Conservation (phyloP, 2,113 vertebrate genomes). For the Microcebus jonahi region DNA sequence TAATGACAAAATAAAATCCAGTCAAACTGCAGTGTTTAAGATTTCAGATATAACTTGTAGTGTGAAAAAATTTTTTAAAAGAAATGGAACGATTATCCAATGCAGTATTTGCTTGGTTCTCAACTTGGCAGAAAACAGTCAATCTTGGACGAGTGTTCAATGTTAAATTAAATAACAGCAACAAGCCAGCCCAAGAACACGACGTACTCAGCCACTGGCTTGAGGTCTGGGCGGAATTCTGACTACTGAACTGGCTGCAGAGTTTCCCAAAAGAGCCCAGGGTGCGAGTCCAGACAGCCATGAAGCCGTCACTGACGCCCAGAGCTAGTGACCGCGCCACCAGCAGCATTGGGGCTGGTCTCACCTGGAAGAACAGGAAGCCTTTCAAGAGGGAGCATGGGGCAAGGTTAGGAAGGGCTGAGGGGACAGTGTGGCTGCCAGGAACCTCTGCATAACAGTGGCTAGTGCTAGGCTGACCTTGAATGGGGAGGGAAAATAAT, state of each 20-base stretch:
- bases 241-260: not conserved
- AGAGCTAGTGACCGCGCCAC: accelerated
- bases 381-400: not conserved
- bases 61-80: not conserved
- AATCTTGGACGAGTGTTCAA: not conserved
- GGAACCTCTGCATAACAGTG: not conserved
- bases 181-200: not conserved
- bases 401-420: not conserved
- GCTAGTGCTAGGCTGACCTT: not conserved
- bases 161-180: constrained; percentile 34
- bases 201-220: not conserved
- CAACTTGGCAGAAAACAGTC: not conserved
- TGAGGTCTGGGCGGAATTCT: not conserved
- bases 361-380: not conserved
- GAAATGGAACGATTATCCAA: not conserved
- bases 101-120: not conserved
- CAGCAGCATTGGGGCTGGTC: too few relatives aligned
- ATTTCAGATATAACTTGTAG: not conserved
- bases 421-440: not conserved
- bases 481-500: not conserved
- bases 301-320: accelerated
- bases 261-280: not conserved
- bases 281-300: not conserved
- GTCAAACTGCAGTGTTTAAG: not conserved
- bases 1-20: not conserved